Conservation (phyloP, 1,140 invertebrate genomes). For the Manduca sexta region DNA sequence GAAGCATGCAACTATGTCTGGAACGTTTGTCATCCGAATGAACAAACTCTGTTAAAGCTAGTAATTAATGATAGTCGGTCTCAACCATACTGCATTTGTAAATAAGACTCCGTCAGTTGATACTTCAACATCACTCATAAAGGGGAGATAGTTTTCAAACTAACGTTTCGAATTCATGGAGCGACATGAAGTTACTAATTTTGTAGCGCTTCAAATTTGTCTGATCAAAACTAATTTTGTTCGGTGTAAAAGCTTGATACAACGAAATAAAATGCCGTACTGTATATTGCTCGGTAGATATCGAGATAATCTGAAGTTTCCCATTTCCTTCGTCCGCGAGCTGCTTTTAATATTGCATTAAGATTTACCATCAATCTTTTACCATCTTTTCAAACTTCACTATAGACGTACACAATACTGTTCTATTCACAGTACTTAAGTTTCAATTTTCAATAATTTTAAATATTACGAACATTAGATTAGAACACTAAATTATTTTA, state of each 20-base stretch:
- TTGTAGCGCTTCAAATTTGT: neutral
- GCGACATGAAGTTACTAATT: neutral
- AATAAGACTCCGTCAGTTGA: too few relatives aligned
- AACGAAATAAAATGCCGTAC: neutral
- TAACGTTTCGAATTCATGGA: conserved; percentile 4
- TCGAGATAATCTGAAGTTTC: neutral
- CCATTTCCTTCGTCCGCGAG: neutral
- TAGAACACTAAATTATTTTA: too few relatives aligned
- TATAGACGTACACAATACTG: too few relatives aligned
- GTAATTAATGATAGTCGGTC: too few relatives aligned
- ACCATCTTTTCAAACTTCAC: too few relatives aligned
- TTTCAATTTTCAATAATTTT: too few relatives aligned
- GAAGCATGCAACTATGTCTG: neutral
- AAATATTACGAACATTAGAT: too few relatives aligned
- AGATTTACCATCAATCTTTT: too few relatives aligned
- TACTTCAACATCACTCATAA: neutral
- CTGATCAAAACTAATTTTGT: conserved; percentile 5
- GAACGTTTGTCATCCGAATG: neutral
- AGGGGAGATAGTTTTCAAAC: conserved; percentile 3
- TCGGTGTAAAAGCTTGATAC: neutral
- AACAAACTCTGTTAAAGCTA: too few relatives aligned
- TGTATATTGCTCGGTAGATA: neutral
- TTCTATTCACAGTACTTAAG: too few relatives aligned
- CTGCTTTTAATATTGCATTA: too few relatives aligned
- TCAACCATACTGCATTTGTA: too few relatives aligned